These are phyloP conservation scores for Drosophila tripunctata DNA, from an alignment of 2,888 invertebrate genomes.

Conservation along the genomic window DNA sequence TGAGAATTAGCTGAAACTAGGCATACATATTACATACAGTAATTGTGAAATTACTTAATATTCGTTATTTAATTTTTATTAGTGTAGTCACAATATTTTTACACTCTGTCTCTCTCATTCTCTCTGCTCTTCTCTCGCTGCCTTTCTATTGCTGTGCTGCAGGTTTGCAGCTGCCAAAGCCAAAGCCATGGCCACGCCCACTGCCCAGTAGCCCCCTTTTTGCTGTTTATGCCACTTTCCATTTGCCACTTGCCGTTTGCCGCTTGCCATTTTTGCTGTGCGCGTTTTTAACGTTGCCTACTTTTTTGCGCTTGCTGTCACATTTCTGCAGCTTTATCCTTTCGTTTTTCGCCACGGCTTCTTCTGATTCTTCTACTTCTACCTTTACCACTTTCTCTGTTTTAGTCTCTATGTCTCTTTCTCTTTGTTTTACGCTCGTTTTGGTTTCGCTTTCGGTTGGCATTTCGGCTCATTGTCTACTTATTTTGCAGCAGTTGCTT, in stretches of 20 bases:
- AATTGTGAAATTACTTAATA: too few species aligned
- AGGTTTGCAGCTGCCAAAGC: conserved; percentile 35
- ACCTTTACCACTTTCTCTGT: too few species aligned
- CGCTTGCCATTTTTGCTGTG: conserved; percentile 23
- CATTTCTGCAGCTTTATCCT: conserved; percentile 49
- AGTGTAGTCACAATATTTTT: conserved; percentile 7
- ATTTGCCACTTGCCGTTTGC: conserved; percentile 20
- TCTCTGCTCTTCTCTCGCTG: background rate
- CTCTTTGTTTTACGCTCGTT: conserved; percentile 49
- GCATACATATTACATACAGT: too few species aligned
- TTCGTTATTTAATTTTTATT: background rate
- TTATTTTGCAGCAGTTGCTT: conserved; percentile 66
- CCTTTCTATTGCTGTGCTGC: conserved; percentile 13
- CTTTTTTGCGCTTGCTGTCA: conserved; percentile 32
- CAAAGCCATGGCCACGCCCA: conserved; percentile 36
- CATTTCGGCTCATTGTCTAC: conserved; percentile 74
- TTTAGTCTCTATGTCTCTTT: background rate
- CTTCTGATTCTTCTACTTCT: background rate
- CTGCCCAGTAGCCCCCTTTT: background rate
- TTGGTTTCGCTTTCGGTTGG: conserved; percentile 54
- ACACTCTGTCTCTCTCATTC: background rate
- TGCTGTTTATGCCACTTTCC: conserved; percentile 48
- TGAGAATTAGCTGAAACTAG: too few species aligned
- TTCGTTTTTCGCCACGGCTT: conserved; percentile 21
- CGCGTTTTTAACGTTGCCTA: conserved; percentile 50